Base-by-base conservation (phyloP, 2,797 vertebrate genomes). In the Myotis vivesi region DNA sequence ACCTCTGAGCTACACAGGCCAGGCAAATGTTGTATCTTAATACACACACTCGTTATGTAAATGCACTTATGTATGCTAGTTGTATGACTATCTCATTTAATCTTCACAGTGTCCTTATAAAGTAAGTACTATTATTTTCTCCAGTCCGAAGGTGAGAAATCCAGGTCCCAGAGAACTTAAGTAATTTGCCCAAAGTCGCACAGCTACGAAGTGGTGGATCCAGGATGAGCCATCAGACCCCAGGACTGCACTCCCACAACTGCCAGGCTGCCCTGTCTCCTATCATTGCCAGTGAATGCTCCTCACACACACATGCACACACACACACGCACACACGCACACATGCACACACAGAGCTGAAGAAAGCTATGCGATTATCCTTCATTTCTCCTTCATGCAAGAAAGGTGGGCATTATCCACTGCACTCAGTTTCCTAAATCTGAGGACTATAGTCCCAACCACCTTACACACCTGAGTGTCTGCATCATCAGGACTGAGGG, bases 241-340 rank as follows among this genome's bases (percentile, higher is more conserved):
- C 19, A 59, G 46, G 6, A 59, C 8, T n/a, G 17, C 8, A 20
- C 23, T 9, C 59, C 12, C 23, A 62, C 8, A 53, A 30, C 53
- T 11, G 10, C 53, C 53, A 55, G 9, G 72, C 8, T 41, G 1
- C 17, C 51, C 46, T 62, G 69, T 83, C 55, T 72, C 66, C 41
- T 73, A 96, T 97, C 97, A 94, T 88, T 93, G 92, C 87, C 81
- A 96, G 83, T n/a, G 41, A 82, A 95, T 0, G 30, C 88, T 96
- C 72, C 38, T 95, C 41, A 93, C 86, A 90, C 12, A 89, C 73
- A 85, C 87, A 95, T 8, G 46, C 13, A 16, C 46, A 16, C 8
- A 22, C 8, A 53, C 17, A 53, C 16, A 6, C 3, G 5, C 49
- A 51, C 6, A 17, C 49, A 49, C 20, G 0, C 41, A 92, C 87